Base-by-base conservation (phyloP, 2,797 vertebrate species). In the Scolopax bukidnonensis region DNA sequence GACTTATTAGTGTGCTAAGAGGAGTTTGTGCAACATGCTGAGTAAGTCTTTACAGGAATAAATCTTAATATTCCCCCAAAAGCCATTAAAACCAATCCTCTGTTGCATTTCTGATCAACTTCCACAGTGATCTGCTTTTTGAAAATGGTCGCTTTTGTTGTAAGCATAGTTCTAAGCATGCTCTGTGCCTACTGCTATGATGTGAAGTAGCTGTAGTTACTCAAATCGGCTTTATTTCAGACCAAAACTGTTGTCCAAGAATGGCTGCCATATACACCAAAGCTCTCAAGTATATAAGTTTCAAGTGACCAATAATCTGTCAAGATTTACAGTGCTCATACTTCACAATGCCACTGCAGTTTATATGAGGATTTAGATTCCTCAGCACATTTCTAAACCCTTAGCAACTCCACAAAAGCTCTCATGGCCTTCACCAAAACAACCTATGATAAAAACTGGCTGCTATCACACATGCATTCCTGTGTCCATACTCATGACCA, bases 1-100 rank as follows among this genome's bases (percentile, higher is more conserved):
- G 97, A 98, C 97, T 98, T 98, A 97, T 97, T 97, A 97, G 97
- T 36, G 67, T 0, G 1, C 90, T 97, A 97, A 98, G 96, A 97
- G 96, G 93, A 96, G 84, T 96, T 98, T 97, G 93, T 97, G 97
- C 93, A 97, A 97, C 97, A 96, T 93, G 96, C 97, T 96, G 96
- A 98, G 97, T 95, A 97, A 96, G 96, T 91, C 93, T 91, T 97
- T 96, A 97, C 93, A 96, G 84, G 95, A 97, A 98, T 97, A 98
- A 96, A 96, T 96, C 93, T 96, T 95, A 94, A 96, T 95, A 95
- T 95, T 95, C 45, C 50, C 56, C 64, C 38, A 11, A 89, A 97
- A 94, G 57, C 68, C 65, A 92, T 92, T 89, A 53, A 83, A 96
- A 94, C 41, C 71, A 71, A 56, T 43, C 84, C n/a, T 87, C 51